These are phyloP conservation scores for Noctua janthina DNA, from an alignment of 2,888 invertebrate genomes.

Conservation along the genomic window DNA sequence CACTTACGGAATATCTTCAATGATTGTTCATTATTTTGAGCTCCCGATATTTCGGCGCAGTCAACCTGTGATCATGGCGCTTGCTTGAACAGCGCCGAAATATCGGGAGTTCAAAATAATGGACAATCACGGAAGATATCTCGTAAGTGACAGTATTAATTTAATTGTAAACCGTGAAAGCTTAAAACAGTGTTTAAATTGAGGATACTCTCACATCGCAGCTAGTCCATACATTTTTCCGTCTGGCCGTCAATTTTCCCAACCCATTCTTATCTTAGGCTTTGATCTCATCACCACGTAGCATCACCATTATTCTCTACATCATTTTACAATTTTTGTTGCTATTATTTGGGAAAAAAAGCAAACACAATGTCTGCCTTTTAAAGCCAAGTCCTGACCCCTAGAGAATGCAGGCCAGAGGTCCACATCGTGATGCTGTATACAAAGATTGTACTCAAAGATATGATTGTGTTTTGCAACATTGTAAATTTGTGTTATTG, in stretches of 20 bases:
- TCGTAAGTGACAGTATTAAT: no score
- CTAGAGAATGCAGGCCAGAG: slow-evolving; percentile 11
- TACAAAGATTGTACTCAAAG: slow-evolving; percentile 9
- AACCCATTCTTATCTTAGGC: background rate
- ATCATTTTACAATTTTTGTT: background rate
- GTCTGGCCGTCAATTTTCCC: background rate
- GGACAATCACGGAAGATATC: no score
- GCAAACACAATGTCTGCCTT: slow-evolving; percentile 4
- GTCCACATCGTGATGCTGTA: slow-evolving; percentile 14
- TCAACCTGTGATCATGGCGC: no score
- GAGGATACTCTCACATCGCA: background rate
- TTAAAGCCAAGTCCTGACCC: slow-evolving; percentile 17
- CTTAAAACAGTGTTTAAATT: background rate
- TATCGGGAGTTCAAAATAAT: no score
- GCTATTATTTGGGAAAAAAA: background rate
- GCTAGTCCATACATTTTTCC: background rate
- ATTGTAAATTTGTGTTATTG: slow-evolving; percentile 26
- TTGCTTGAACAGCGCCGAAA: no score
- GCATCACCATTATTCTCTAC: background rate
- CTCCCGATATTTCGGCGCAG: no score
- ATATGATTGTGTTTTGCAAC: slow-evolving; percentile 28
- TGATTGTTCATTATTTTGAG: no score
- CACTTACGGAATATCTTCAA: no score
- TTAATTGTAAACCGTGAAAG: no score
- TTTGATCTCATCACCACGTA: background rate